Evolutionary conservation across 2,113 vertebrate species (phyloP).

Genomic region (Tupaia tana): DNA sequence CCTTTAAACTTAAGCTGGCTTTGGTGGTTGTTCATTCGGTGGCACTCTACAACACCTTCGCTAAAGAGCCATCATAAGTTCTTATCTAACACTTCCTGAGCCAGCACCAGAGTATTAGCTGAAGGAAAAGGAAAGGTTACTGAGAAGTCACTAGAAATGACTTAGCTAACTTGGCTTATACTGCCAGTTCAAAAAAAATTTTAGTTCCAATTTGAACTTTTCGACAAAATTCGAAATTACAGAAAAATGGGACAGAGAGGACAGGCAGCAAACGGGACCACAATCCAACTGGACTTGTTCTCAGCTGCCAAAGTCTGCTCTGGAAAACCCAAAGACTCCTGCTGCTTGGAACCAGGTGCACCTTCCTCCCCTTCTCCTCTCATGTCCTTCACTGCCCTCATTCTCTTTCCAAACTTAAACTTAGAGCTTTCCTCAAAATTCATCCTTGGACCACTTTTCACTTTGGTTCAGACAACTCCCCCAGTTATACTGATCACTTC

Average conservation of each 20-base stretch:
- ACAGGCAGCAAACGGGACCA: not conserved
- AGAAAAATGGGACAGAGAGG: not conserved
- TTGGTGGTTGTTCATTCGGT: no score
- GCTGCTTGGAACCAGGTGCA: not conserved
- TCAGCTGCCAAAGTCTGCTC: not conserved
- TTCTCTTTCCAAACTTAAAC: not conserved
- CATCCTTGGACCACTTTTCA: not conserved
- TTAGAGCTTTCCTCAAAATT: not conserved
- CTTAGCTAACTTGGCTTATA: not conserved
- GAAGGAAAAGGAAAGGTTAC: not conserved
- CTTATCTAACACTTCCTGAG: not conserved
- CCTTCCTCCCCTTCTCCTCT: not conserved
- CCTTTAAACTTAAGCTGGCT: no score
- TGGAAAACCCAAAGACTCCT: not conserved
- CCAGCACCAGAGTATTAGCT: not conserved
- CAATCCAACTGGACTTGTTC: not conserved
- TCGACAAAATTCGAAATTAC: constrained; percentile 2
- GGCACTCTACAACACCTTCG: no score
- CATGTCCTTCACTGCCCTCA: not conserved
- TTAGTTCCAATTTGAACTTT: not conserved
- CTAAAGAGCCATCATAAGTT: not conserved
- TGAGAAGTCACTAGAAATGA: not conserved
- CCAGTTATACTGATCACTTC: not conserved
- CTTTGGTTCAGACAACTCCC: not conserved
- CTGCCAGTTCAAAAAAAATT: not conserved